Base-by-base conservation (phyloP, 2,888 invertebrate species). In the Daptonema setosum region DNA sequence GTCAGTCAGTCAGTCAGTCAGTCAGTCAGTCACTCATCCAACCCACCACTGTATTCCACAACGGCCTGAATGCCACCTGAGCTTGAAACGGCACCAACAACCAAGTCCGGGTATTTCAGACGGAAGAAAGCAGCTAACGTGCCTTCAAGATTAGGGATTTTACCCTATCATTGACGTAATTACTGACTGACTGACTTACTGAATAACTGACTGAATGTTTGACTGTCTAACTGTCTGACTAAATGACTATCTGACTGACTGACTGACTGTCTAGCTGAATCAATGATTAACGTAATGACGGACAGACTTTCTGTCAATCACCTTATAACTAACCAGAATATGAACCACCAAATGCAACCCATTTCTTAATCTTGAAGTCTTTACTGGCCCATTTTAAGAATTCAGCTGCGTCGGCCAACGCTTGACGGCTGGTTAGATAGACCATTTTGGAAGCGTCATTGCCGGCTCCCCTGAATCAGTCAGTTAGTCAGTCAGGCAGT, bases 331-430 rank as follows among this genome's bases (percentile, higher is more conserved):
- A 56, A 69, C 72, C 90, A 1, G 90, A 83, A 70, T 91, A 91
- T 0, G 88, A 88, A 1, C 90, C 91, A 14, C 91, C 91, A 70
- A 90, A 90, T 1, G 81, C 82, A 60, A 91, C 81, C 86, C 87
- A 88, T 71, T 83, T 85, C 11, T 8, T 20, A 5, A 50, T 5
- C 2, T 26, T 22, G 22, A 26, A 50, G 11, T 28, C 20, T 14
- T 26, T 25, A 26, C 20, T 50, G 1, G 70, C 66, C 62, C 67
- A 58, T 11, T 63, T 59, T 26, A 87, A 82, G 66, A 91, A 91
- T 63, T 78, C 76, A 0, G 87, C 87, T 56, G 87, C 73, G 73
- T 91, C 91, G 0, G 83, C 85, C 43, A 76, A 63, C 11, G 75
- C 76, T 62, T 76, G 76, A 58, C 74, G 70, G 61, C 75, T 75